Evolutionary conservation across 2,888 invertebrate species (phyloP), one percentile per base, ranked within the genome.

Genomic region (Cheilosia impressa): DNA sequence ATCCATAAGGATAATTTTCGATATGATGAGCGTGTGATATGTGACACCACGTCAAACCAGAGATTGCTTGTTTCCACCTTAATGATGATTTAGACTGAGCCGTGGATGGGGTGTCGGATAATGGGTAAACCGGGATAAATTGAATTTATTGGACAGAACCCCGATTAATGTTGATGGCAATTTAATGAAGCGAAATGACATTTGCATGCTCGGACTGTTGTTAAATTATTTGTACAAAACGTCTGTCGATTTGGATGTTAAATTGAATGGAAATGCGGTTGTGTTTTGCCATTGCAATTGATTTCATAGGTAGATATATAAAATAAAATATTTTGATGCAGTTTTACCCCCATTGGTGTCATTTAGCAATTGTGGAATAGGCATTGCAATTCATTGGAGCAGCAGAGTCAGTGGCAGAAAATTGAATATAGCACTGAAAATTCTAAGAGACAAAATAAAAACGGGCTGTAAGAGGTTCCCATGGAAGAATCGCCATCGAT

Each of bases 251-350:
- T 69, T 69, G 19, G 27, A 17, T 52, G 63, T 43, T 71, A 77
- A 82, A 77, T 77, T 77, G 77, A 82, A 71, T 71, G 82, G 82
- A 82, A 82, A 76, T 82, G 81, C 45, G 69, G 71, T 76, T 53
- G 19, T 17, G 24, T 17, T 73, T 15, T 52, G 24, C 9, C 1
- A 15, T 52, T 52, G 38, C 38, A 47, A 75, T 27, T 27, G 6
- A 6, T 27, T 27, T 6, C 0, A 6, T 22, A 22, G 22, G 22
- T 22, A 2, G 22, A 22, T 22, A 22, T 22, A 22, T 22, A 2
- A 27, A 27, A 27, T 7, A 6, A 6, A 1, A 6, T 27, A 27
- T 27, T 27, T 27, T 7, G 1, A 27, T 1, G 27, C 6, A 27
- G 27, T 27, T 27, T 6, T 6, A 27, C 27, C 6, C 27, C 27